phyloP scores from a whole-genome alignment of 2,113 vertebrate genomes.

The Xiphias gladius region DNA sequence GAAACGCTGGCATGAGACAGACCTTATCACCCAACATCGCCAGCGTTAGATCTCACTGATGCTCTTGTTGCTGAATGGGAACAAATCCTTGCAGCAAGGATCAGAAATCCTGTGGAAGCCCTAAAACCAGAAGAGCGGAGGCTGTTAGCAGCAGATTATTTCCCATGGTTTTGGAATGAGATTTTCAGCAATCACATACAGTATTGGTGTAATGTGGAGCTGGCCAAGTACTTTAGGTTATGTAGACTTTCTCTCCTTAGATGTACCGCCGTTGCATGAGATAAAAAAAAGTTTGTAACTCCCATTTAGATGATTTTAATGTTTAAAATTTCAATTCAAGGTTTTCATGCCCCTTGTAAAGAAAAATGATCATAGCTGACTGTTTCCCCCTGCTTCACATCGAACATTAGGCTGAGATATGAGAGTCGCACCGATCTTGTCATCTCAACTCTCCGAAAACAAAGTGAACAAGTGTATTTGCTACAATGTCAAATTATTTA shows the following conservation, averaged over 20 bases:
- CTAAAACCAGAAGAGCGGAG: background rate
- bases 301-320: too few relatives aligned
- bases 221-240: background rate
- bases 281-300: background rate
- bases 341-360: too few relatives aligned
- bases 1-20: background rate
- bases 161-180: background rate
- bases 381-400: too few relatives aligned
- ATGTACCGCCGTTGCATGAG: background rate
- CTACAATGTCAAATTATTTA: too few relatives aligned
- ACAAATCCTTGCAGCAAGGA: conserved; percentile 27
- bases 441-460: too few relatives aligned
- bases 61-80: conserved; percentile 35
- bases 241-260: too few relatives aligned
- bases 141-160: conserved; percentile 27
- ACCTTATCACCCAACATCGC: conserved; percentile 4
- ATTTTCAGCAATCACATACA: background rate
- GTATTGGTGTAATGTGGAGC: background rate
- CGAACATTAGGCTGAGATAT: too few relatives aligned
- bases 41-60: conserved; percentile 18
- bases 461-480: too few relatives aligned
- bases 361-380: too few relatives aligned
- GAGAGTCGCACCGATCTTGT: too few relatives aligned
- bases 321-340: too few relatives aligned
- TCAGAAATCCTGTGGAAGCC: conserved; percentile 11